Base-by-base conservation (phyloP, 2,113 vertebrate genomes). In the Tetraodon nigroviridis region DNA sequence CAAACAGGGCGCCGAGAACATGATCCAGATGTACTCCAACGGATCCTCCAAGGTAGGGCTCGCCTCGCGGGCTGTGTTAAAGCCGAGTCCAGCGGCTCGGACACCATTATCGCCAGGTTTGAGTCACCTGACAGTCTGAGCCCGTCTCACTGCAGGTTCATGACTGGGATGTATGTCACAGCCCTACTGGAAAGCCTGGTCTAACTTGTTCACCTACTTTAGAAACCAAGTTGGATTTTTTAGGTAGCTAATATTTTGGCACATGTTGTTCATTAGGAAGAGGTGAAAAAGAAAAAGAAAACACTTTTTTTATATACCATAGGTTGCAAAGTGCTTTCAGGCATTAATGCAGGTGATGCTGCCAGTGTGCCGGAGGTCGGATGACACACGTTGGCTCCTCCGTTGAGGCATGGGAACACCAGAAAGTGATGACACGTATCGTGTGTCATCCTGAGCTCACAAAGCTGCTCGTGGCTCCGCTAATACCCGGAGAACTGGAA, bases 21-120 rank as follows among this genome's bases (percentile, higher is more conserved):
- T 99, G 97, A 98, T 99, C 84, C 96, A 94, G 85, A 98, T 97
- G 92, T 99, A 99, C 88, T 98, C 96, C 62, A 99, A 99, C 78
- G 94, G 96, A 5, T 91, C 96, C 67, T 98, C 95, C 56, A 99
- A 99, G 93, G 97, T 98, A 91, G 84, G 74, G 20, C n/a, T 51
- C 58, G 12, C 16, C 44, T 17, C 14, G n/a, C 44, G 15, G 15
- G 32, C 32, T 27, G 24, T 27, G 24, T 27, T 27, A 27, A 27
- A 27, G 5, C 24, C 24, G 24, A 6, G 24, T 27, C 24, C 32
- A 37, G 32, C 2, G 32, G 32, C 32, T 37, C 12, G 32, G 32
- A 37, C 32, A 11, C 11, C 32, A 37, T 11, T 12, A 12, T 11
- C 32, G 12, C 7, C 32, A 37, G 32, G 32, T 37, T 37, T 37